Base-by-base conservation (phyloP, 2,113 vertebrate species). In the Motacilla alba region DNA sequence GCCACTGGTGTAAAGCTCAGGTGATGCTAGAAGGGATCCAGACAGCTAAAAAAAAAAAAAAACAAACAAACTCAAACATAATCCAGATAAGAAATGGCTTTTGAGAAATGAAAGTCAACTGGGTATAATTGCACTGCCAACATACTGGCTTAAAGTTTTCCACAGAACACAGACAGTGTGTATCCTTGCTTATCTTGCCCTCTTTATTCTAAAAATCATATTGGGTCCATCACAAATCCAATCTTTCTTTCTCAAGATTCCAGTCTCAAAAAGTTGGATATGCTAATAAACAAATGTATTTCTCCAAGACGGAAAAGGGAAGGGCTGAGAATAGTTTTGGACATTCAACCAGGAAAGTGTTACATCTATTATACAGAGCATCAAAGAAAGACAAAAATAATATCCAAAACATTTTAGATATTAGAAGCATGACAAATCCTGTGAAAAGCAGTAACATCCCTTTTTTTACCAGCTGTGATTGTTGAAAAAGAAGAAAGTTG, bases 151-250 rank as follows among this genome's bases (percentile, higher is more conserved):
- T 74, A 11, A 88, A 74, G 9, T 59, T 77, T 60, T 69, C 49
- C 2, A 1, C 0, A 56, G 39, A 52, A 19, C 0, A 0, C 6
- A 80, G 19, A 30, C 7, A 67, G 9, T 14, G 22, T 35, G 18
- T 41, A 13, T 26, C 17, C 44, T 73, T 77, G 67, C 9, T 74
- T 31, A 63, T 21, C n/a, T 76, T 75, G 30, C 27, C 24, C 31
- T 58, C 33, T 8, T 89, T 35, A 66, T 44, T 58, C 18, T 46
- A 92, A 83, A 94, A 89, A 79, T 46, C 30, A 8, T 56, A 68
- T 30, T 67, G 30, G 24, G 44, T 14, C 15, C 14, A 41, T 39
- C 18, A 75, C 3, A 95, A 83, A 70, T 55, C 13, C 21, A 81
- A 23, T 31, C 6, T 59, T 75, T 27, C 27, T 72, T 46, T 87